A percentile compares a stretch with the other conserved stretches of the same genome.
Conservation (phyloP, 2,888 invertebrate species). For the Stenodera caucasica region DNA sequence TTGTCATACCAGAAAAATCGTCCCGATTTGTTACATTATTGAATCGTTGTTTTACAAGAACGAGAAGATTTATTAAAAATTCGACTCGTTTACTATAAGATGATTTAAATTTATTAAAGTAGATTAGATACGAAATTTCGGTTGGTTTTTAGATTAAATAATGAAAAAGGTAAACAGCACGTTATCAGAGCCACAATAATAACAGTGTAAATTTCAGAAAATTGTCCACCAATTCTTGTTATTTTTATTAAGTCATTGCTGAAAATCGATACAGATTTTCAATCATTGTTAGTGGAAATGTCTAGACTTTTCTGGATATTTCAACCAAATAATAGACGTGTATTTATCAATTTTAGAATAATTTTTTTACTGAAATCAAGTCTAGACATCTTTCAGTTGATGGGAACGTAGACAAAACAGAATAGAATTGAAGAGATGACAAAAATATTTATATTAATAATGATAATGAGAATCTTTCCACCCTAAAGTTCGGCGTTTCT, state of each 20-base stretch:
- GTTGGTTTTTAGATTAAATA: constrained; percentile 14
- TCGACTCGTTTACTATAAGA: background rate
- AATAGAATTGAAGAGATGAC: background rate
- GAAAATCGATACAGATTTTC: constrained; percentile 15
- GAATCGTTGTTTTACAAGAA: constrained; percentile 3
- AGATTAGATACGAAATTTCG: constrained; percentile 21
- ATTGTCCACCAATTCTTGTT: constrained; percentile 3
- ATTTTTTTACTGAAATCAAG: background rate
- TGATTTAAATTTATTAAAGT: constrained; percentile 4
- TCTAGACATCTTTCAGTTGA: constrained; percentile 2
- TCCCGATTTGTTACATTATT: too few relatives aligned
- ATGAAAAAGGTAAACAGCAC: constrained; percentile 20
- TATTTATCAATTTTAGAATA: background rate
- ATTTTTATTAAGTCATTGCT: constrained; percentile 2
- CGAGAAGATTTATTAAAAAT: too few relatives aligned
- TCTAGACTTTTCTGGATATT: background rate
- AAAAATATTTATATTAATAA: background rate
- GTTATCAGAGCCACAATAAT: constrained; percentile 18
- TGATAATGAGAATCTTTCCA: background rate
- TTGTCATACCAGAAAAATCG: too few relatives aligned
- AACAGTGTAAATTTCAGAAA: too few relatives aligned
- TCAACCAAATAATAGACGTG: background rate
- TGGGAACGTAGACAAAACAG: background rate
- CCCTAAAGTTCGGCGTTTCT: background rate
- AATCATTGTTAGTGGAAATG: background rate